These are phyloP conservation scores for Monoplex corrugatus DNA, from an alignment of 2,888 invertebrate genomes.

Conservation along the genomic window DNA sequence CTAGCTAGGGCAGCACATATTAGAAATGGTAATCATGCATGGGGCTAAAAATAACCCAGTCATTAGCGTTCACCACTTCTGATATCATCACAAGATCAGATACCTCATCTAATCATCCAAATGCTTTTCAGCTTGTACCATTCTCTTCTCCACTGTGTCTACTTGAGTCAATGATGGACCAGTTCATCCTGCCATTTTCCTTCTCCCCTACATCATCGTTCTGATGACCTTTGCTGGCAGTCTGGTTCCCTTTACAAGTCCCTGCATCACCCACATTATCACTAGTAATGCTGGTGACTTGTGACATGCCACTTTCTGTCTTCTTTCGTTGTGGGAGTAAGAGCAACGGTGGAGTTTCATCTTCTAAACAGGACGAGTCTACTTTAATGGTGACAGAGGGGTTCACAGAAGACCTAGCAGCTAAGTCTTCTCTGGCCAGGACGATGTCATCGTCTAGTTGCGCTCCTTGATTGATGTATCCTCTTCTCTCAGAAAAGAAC, in stretches of 20 bases:
- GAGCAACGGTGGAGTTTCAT: not conserved
- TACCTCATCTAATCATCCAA: not conserved
- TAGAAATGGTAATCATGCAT: too few species aligned
- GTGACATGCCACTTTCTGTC: too few species aligned
- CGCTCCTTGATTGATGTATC: constrained; percentile 3
- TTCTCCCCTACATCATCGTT: not conserved
- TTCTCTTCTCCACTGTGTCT: not conserved
- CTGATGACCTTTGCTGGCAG: too few species aligned
- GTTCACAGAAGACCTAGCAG: not conserved
- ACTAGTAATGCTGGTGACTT: not conserved
- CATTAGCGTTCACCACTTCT: too few species aligned
- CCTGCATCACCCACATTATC: not conserved
- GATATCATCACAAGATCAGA: not conserved
- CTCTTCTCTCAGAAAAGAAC: not conserved
- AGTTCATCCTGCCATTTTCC: constrained; percentile 16
- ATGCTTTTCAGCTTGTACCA: not conserved
- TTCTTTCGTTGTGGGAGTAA: not conserved
- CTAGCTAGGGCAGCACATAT: too few species aligned
- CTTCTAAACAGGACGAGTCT: constrained; percentile 7
- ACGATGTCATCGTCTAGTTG: not conserved
- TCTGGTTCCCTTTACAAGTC: not conserved
- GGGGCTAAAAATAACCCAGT: too few species aligned
- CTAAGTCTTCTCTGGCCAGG: not conserved
- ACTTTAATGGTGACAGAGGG: constrained; percentile 24
- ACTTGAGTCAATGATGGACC: constrained; percentile 5